phyloP scores from a whole-genome alignment of 2,797 vertebrate genomes.

The Micropoecilia bifurca region DNA sequence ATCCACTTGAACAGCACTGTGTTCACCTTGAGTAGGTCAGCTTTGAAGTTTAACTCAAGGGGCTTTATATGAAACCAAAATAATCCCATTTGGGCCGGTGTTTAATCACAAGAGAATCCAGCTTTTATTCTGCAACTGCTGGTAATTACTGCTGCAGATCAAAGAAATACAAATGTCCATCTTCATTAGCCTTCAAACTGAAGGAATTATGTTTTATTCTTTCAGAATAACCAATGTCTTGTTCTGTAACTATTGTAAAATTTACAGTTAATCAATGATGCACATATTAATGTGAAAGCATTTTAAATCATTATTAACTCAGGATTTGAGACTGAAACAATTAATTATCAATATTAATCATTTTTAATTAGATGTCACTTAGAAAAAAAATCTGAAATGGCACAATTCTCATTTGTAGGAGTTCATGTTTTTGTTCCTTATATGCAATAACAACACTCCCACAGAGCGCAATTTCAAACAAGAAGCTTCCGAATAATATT shows the following conservation, averaged over 20 bases:
- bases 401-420: neutral
- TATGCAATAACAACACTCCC: neutral
- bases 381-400: neutral
- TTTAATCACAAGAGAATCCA: constrained; percentile 60
- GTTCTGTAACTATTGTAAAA: neutral
- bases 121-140: constrained; percentile 41
- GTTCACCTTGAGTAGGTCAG: constrained; percentile 32
- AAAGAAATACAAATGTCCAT: constrained; percentile 51
- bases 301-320: neutral
- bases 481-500: constrained; percentile 22
- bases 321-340: neutral
- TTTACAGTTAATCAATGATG: neutral
- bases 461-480: constrained; percentile 32
- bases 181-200: constrained; percentile 9
- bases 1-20: constrained; percentile 23
- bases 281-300: neutral
- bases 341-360: neutral
- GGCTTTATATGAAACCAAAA: constrained; percentile 49
- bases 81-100: constrained; percentile 72
- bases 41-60: constrained; percentile 37
- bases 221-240: neutral
- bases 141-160: constrained; percentile 59
- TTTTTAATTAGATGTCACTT: neutral
- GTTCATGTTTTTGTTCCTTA: neutral
- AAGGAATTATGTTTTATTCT: constrained; percentile 10